Base-by-base conservation (phyloP, 2,113 vertebrate genomes). In the Plecotus auritus region DNA sequence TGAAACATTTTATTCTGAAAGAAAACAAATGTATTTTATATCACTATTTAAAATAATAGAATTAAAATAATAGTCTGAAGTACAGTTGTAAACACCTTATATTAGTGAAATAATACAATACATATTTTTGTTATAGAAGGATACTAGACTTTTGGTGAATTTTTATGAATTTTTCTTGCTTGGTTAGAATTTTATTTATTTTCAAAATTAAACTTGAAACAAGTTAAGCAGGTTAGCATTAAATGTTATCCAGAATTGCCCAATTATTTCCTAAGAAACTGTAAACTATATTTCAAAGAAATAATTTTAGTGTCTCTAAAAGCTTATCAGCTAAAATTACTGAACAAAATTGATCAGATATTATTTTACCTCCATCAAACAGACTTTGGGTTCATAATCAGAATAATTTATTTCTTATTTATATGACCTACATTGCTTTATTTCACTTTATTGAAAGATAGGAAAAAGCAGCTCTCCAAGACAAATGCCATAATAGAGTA, bases 381-480 rank as follows among this genome's bases (percentile, higher is more conserved):
- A 69, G 10, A 28, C 72, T 88, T 1, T 9, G 22, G 30, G 1
- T 32, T 94, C 66, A 90, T 78, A 92, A 85, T 94, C 51, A 92
- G 54, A 90, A 92, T 73, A 96, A 78, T 64, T 78, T 70, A 90
- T 85, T 96, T 91, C 37, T 91, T 84, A 47, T 83, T 97, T 78
- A 30, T 91, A 40, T 47, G 81, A 69, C 17, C 35, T 73, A 18
- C 9, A 54, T 66, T 91, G 77, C 16, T 80, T 93, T 93, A 69
- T 78, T 92, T 85, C 28, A 88, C 17, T 92, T 92, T 37, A 85
- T 90, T 81, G 76, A 92, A 51, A 82, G 35, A 91, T 40, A 9
- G 32, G 12, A 20, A 77, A 69, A 76, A 95, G 49, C 7, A 90
- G 14, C 10, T 6, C 17, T 77, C 23, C 18, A 77, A 91, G 47